A percentile compares a stretch with the other conserved stretches of the same genome.
phyloP scores from a whole-genome alignment of 2,113 vertebrate genomes.

The Hucho hucho region DNA sequence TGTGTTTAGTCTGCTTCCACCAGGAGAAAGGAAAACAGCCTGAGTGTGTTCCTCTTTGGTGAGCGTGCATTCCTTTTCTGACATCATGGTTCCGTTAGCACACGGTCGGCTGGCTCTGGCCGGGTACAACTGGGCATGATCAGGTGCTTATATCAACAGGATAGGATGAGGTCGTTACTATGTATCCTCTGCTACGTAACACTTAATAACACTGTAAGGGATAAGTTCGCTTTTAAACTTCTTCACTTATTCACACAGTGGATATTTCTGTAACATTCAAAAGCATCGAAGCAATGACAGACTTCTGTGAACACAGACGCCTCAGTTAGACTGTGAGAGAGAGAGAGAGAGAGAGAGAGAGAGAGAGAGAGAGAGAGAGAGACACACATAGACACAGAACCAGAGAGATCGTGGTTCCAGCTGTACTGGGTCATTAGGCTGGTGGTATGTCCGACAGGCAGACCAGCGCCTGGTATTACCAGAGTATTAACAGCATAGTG shows the following conservation, averaged over 20 bases:
- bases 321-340: background rate
- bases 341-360: background rate
- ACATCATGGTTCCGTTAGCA: slow-evolving; percentile 53
- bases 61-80: slow-evolving; percentile 42
- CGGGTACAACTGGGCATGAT: slow-evolving; percentile 1
- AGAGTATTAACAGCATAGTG: slow-evolving; percentile 44
- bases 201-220: background rate
- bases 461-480: slow-evolving; percentile 45
- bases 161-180: background rate
- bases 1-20: background rate
- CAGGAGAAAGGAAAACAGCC: slow-evolving; percentile 37
- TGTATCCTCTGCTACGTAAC: background rate
- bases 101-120: slow-evolving; percentile 18
- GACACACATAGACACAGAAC: background rate
- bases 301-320: background rate
- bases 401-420: background rate
- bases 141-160: slow-evolving; percentile 21
- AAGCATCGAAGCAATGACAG: background rate
- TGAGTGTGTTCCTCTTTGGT: slow-evolving; percentile 44
- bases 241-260: no score
- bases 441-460: slow-evolving; percentile 27
- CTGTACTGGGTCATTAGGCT: slow-evolving; percentile 47
- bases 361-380: background rate
- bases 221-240: background rate
- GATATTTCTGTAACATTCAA: no score